Percentiles rank a stretch among this genome's conserved stretches.
phyloP scores from a whole-genome alignment of 2,888 invertebrate species.

The Busseola fusca region DNA sequence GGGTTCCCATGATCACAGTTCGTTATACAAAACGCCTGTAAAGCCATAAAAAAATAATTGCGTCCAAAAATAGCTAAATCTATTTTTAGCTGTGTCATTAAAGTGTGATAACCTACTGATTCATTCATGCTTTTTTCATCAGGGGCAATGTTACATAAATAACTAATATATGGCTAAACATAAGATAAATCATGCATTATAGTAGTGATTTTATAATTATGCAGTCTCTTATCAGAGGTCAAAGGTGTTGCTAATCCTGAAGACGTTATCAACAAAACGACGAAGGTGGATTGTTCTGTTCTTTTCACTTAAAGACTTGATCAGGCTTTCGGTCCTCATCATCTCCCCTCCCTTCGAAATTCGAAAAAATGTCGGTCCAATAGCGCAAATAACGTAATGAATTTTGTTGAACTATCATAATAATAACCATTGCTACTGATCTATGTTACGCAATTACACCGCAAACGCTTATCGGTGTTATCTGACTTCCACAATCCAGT shows the following conservation, averaged over 20 bases:
- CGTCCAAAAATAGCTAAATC: not conserved
- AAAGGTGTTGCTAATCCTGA: slow-evolving; percentile 15
- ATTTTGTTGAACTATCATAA: no score
- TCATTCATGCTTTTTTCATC: slow-evolving; percentile 7
- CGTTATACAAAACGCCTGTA: not conserved
- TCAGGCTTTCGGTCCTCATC: not conserved
- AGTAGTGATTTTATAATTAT: slow-evolving; percentile 23
- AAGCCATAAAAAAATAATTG: slow-evolving; percentile 12
- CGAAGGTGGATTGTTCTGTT: not conserved
- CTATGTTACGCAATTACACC: no score
- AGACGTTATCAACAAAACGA: slow-evolving; percentile 12
- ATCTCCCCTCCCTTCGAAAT: not conserved
- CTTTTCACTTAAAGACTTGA: not conserved
- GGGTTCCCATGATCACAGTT: not conserved
- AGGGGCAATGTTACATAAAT: slow-evolving; percentile 24
- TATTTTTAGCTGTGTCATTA: slow-evolving; percentile 12
- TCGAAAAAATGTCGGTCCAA: no score
- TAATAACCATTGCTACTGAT: no score
- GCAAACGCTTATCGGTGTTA: not conserved
- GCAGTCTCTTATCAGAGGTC: slow-evolving; percentile 21
- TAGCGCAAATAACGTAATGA: no score
- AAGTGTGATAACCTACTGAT: slow-evolving; percentile 4
- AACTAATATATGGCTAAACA: slow-evolving; percentile 21
- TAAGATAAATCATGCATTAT: slow-evolving; percentile 15
- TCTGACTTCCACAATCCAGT: not conserved